Percentiles rank a stretch among this genome's conserved stretches.
phyloP scores from a whole-genome alignment of 1,140 invertebrate genomes.

The Drosophila suzukii region DNA sequence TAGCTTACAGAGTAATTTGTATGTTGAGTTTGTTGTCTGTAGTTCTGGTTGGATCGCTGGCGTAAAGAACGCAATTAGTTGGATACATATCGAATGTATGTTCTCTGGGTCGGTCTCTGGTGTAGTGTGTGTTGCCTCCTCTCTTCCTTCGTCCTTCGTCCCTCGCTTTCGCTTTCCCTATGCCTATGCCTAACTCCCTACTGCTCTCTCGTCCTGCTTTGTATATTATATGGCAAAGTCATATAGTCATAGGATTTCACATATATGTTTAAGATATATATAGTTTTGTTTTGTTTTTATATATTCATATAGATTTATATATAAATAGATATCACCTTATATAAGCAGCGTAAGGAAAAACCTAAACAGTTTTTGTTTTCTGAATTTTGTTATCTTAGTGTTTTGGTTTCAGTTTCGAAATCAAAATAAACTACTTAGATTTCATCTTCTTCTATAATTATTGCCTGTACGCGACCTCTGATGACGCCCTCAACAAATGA shows the following conservation, averaged over 20 bases:
- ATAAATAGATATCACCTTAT: slow-evolving; percentile 81
- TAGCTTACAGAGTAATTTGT: slow-evolving; percentile 67
- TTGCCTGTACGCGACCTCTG: slow-evolving; percentile 52
- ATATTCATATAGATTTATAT: slow-evolving; percentile 58
- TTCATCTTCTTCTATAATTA: slow-evolving; percentile 57
- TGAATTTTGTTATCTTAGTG: slow-evolving; percentile 39
- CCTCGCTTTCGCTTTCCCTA: slow-evolving; percentile 1
- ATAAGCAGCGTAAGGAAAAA: slow-evolving; percentile 80
- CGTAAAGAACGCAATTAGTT: slow-evolving; percentile 20
- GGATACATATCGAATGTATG: slow-evolving; percentile 21
- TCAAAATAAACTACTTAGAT: slow-evolving; percentile 53
- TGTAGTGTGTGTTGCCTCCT: slow-evolving; percentile 18
- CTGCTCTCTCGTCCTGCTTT: slow-evolving; percentile 12
- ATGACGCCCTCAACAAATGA: slow-evolving; percentile 46
- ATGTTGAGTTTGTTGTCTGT: slow-evolving; percentile 37
- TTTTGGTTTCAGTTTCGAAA: slow-evolving; percentile 43
- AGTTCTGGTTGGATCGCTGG: slow-evolving; percentile 14
- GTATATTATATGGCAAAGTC: slow-evolving; percentile 72
- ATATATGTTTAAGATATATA: slow-evolving; percentile 73
- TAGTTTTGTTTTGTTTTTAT: slow-evolving; percentile 39
- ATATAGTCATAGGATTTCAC: slow-evolving; percentile 78
- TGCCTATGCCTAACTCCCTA: slow-evolving; percentile 8
- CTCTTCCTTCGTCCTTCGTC: neutral
- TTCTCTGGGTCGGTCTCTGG: slow-evolving; percentile 11
- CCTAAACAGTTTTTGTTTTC: slow-evolving; percentile 63